Evolutionary conservation across 2,113 vertebrate genomes (phyloP).

Genomic region (Hemiscyllium ocellatum): DNA sequence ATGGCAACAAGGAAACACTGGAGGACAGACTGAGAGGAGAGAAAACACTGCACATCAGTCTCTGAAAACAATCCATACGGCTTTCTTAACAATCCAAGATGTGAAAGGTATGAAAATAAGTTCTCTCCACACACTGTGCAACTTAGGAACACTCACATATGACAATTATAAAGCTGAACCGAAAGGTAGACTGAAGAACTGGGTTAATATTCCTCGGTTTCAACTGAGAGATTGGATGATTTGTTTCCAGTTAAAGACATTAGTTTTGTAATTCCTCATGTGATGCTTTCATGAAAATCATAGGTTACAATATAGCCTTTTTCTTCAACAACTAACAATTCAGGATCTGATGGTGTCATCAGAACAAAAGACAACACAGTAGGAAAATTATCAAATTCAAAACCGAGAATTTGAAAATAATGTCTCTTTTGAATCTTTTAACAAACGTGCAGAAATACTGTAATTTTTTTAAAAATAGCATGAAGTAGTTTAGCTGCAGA

Average conservation of each 20-base stretch:
- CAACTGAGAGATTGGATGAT: neutral
- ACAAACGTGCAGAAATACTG: neutral
- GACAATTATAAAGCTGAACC: neutral
- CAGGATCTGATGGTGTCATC: neutral
- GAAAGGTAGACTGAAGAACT: neutral
- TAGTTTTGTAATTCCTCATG: neutral
- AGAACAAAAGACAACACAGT: neutral
- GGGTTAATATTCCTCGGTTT: neutral
- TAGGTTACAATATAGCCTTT: neutral
- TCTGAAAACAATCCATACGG: neutral
- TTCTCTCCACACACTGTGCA: neutral
- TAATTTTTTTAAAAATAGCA: neutral
- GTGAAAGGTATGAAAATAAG: neutral
- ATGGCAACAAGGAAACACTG: neutral
- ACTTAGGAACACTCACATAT: neutral
- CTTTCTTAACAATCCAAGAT: neutral
- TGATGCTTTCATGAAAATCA: neutral
- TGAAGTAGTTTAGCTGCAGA: neutral
- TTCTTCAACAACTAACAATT: neutral
- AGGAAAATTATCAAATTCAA: neutral
- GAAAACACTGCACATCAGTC: neutral
- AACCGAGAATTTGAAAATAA: neutral
- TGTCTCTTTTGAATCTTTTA: neutral
- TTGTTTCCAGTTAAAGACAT: neutral
- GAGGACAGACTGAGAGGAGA: neutral